Evolutionary conservation across 2,113 vertebrate genomes (phyloP).

Genomic region (Gambusia affinis): DNA sequence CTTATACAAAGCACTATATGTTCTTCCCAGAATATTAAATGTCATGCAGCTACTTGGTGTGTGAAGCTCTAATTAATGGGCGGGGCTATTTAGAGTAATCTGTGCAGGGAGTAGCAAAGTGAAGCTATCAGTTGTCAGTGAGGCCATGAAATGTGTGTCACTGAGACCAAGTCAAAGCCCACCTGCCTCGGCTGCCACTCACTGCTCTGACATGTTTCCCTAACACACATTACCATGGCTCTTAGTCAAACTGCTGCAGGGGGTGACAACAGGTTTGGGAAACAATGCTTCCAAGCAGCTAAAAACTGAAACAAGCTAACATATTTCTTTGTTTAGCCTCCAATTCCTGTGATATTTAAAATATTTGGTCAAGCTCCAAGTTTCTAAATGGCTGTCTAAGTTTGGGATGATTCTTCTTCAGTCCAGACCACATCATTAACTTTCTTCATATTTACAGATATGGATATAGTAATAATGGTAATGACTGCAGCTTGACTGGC

Average conservation of each 20-base stretch:
- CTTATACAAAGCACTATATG: background rate
- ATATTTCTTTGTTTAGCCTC: background rate
- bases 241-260: background rate
- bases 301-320: background rate
- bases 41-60: background rate
- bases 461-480: background rate
- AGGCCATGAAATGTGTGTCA: slow-evolving; percentile 32
- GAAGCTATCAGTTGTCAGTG: slow-evolving; percentile 51
- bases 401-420: background rate
- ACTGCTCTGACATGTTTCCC: slow-evolving; percentile 5
- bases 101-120: background rate
- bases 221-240: slow-evolving; percentile 12
- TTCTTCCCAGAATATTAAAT: background rate
- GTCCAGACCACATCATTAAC: background rate
- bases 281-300: too few species aligned
- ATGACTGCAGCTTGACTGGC: background rate
- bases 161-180: slow-evolving; percentile 29
- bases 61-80: background rate
- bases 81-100: background rate
- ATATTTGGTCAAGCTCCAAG: too few species aligned
- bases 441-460: background rate
- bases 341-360: background rate
- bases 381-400: too few species aligned
- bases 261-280: background rate
- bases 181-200: slow-evolving; percentile 68